Evolutionary conservation across 1,140 invertebrate genomes (phyloP).

Genomic region (Brachystomella parvula): DNA sequence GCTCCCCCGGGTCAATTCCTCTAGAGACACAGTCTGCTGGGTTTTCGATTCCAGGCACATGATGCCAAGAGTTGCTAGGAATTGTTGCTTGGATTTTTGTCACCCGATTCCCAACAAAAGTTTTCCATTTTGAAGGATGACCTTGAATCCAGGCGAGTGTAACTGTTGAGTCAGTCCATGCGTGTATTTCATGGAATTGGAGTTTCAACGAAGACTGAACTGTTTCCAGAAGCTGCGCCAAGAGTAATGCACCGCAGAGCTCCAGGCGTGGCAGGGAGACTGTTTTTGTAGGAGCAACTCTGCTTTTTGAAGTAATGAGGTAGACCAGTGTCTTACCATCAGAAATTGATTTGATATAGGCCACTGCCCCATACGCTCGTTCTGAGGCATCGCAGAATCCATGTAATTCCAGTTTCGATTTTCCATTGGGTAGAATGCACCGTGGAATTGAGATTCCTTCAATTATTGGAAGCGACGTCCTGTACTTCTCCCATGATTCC

Average conservation of each 20-base stretch:
- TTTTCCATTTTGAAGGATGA: slow-evolving; percentile 37
- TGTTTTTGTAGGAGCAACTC: slow-evolving; percentile 27
- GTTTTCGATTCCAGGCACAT: slow-evolving; percentile 37
- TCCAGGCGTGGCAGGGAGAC: slow-evolving; percentile 31
- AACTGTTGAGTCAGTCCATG: slow-evolving; percentile 42
- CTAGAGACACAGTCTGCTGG: slow-evolving; percentile 38
- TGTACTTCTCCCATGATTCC: slow-evolving; percentile 34
- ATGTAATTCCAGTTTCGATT: neutral
- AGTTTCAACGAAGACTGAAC: neutral
- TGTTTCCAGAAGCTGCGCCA: neutral
- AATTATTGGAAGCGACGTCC: slow-evolving; percentile 35
- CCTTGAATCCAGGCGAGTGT: slow-evolving; percentile 39
- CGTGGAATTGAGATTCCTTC: neutral
- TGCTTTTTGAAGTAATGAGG: slow-evolving; percentile 26
- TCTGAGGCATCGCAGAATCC: slow-evolving; percentile 25
- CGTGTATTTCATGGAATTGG: slow-evolving; percentile 11
- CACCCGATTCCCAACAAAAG: slow-evolving; percentile 42
- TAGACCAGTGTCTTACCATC: neutral
- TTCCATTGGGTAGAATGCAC: neutral
- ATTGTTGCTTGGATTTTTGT: slow-evolving; percentile 39
- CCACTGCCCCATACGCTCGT: slow-evolving; percentile 3
- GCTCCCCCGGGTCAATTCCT: slow-evolving; percentile 18
- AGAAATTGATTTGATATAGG: slow-evolving; percentile 8
- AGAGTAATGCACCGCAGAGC: slow-evolving; percentile 16
- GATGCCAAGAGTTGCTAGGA: slow-evolving; percentile 29